Base-by-base conservation (phyloP, 1,140 invertebrate genomes). In the Formica selysi region DNA sequence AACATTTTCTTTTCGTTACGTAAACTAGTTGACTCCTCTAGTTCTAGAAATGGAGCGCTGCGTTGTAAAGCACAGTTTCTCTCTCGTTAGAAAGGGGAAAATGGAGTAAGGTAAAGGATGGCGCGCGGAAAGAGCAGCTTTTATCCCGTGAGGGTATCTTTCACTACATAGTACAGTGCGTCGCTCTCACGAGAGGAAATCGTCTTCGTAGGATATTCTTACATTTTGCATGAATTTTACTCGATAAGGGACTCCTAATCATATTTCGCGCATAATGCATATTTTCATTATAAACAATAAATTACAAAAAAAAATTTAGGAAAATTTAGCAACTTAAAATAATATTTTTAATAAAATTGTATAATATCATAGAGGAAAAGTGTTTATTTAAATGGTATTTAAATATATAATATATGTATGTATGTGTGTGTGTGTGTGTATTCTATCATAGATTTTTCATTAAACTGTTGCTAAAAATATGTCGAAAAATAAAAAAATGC, bases 1-100 rank as follows among this genome's bases (percentile, higher is more conserved):
- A 65, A 86, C 87, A 67, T 86, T 86, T 86, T 80, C 76, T 81
- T 86, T 81, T 78, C 22, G 80, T 88, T 85, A 85, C 68, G 79
- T 76, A 88, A 88, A 87, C 71, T 84, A 76, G 65, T 59, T 54
- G 54, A 8, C 61, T 19, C 13, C 29, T 26, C 54, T 36, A n/a
- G 16, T 22, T 13, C 54, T 44, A 48, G 48, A 78, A 84, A 54
- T 2, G 16, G 22, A 29, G 22, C 29, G 16, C 22, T 11, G 48
- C 59, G 38, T 29, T 22, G 59, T 73, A 79, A 80, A 62, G 41
- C 38, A 32, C 44, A 68, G 86, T 74, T 73, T 64, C 68, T 68
- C 73, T 68, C 73, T 89, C 74, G 73, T 89, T 89, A 85, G 61
- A n/a, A 78, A 73, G 29, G 22, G 51, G 70, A 64, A 68, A 44